These are phyloP conservation scores for Cossypha dichroa DNA, from an alignment of 2,797 vertebrate species.

Conservation along the genomic window DNA sequence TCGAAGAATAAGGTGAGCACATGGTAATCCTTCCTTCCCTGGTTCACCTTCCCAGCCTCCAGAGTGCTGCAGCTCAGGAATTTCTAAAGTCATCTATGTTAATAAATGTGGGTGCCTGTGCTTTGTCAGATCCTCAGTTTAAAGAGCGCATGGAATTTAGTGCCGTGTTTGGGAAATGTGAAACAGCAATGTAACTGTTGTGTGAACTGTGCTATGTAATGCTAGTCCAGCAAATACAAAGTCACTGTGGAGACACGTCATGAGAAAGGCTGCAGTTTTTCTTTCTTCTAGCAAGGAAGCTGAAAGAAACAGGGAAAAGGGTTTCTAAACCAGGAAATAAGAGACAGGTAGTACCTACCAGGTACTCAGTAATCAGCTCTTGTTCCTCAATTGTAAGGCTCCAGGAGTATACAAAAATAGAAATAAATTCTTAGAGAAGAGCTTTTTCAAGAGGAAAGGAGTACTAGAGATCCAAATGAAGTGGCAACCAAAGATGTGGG, in stretches of 20 bases:
- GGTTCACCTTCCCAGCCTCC: background rate
- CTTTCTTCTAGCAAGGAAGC: background rate
- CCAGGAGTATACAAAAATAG: background rate
- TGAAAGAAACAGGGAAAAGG: background rate
- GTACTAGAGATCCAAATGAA: background rate
- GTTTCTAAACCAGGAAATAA: background rate
- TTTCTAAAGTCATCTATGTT: background rate
- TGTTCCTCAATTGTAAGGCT: background rate
- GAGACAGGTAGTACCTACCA: background rate
- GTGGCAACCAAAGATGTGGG: background rate
- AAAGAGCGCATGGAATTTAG: background rate
- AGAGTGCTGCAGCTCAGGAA: background rate
- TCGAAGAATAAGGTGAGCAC: background rate
- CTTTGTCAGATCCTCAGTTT: background rate
- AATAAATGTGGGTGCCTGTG: background rate
- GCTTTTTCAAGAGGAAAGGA: background rate
- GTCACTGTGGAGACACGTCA: background rate
- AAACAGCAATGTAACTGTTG: background rate
- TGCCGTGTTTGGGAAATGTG: constrained; percentile 8
- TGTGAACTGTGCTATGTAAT: background rate
- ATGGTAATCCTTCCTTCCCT: background rate
- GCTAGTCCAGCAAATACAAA: background rate
- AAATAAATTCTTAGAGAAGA: background rate
- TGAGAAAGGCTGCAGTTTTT: background rate
- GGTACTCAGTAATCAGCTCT: background rate